These are phyloP conservation scores for Paelopatides confundens DNA, from an alignment of 53 echinoderm and acorn worm genomes.

Conservation along the genomic window DNA sequence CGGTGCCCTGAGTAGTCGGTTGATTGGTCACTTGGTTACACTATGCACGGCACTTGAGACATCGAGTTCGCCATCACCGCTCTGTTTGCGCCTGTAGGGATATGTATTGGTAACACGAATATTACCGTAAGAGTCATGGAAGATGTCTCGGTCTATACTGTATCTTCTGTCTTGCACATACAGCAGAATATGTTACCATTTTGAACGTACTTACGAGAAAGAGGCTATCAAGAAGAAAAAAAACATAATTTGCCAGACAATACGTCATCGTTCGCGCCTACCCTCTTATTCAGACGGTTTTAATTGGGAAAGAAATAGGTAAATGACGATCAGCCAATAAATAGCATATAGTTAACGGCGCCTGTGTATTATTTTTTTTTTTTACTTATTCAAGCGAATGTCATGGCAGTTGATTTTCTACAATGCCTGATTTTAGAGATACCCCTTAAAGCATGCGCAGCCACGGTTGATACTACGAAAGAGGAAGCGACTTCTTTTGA, in stretches of 20 bases:
- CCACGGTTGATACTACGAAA: slow-evolving; percentile 4
- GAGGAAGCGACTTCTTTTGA: neutral
- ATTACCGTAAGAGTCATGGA: no score
- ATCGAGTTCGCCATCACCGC: no score
- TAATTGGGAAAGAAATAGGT: slow-evolving; percentile 36
- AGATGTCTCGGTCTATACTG: no score
- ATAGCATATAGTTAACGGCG: slow-evolving; percentile 36
- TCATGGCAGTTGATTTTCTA: slow-evolving; percentile 29
- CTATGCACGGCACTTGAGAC: no score
- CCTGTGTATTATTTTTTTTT: slow-evolving; percentile 12
- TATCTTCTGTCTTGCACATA: no score
- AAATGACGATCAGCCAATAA: slow-evolving; percentile 2
- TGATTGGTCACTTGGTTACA: no score
- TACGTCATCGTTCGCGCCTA: neutral
- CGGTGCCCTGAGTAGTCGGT: no score
- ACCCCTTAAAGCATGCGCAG: slow-evolving; percentile 3
- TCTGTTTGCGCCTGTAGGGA: no score
- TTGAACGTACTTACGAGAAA: neutral
- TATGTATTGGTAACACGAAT: no score
- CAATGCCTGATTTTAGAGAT: slow-evolving; percentile 1
- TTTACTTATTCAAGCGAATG: slow-evolving; percentile 4
- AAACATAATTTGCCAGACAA: slow-evolving; percentile 24
- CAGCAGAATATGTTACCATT: neutral
- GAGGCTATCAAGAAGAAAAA: neutral
- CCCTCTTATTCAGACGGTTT: slow-evolving; percentile 8